Base-by-base conservation (phyloP, 2,888 invertebrate genomes). In the Zele albiditarsus region DNA sequence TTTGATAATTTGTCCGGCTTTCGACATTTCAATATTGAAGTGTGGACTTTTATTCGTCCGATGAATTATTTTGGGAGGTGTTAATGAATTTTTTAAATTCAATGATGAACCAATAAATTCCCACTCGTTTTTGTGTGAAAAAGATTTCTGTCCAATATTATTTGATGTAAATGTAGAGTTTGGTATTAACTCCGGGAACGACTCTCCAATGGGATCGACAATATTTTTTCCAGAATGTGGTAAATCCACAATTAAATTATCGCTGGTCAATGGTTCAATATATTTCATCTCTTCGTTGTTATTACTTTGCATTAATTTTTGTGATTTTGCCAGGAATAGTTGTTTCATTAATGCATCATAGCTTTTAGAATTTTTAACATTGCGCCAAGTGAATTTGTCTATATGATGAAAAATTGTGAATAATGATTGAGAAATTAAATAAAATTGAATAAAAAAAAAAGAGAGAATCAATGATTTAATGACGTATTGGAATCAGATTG, bases 361-460 rank as follows among this genome's bases (percentile, higher is more conserved):
- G 28, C 31, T 27, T 63, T 65, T 20, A 58, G 75, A 76, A 68
- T 82, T 78, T 80, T 79, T 69, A 69, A 71, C 49, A 71, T 79
- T 77, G 67, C 49, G 74, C 80, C 81, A 71, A 42, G 46, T n/a
- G 53, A 63, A 4, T 68, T 66, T 81, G 42, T 74, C 83, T 84
- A 79, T 23, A 78, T 53, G 53, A 73, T 65, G 78, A 74, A 71
- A 63, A 63, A 63, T 63, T 53, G 53, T 53, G 53, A 53, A 53
- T 53, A 6, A 33, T 31, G 63, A 67, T 3, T 46, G 12, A 27
- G 0, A 42, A 5, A 49, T 6, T 46, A 6, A 38, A 38, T 33
- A 20, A 38, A 12, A 33, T 38, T 10, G 6, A 38, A 38, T 63
- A 20, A 63, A 38, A 3, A 20, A 31, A n/a, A 23, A 23, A 66